These are phyloP conservation scores for Electrona antarctica DNA, from an alignment of 2,113 vertebrate genomes.

Conservation along the genomic window DNA sequence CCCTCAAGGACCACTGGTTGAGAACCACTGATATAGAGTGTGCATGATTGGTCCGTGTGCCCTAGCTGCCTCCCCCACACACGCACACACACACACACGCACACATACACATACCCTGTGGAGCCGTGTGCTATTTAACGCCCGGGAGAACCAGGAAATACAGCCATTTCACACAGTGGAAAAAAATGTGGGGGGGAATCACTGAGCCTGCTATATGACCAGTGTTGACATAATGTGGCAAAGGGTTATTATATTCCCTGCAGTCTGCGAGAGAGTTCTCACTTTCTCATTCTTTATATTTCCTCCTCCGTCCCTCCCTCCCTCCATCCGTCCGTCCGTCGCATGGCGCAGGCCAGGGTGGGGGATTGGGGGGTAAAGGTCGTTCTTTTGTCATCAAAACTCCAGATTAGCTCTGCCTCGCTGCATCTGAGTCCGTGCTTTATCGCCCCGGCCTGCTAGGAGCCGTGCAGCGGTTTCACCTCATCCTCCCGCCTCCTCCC, in stretches of 20 bases:
- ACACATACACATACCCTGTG: slow-evolving; percentile 37
- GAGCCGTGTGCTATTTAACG: slow-evolving; percentile 64
- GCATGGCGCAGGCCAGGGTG: slow-evolving; percentile 39
- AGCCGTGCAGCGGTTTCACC: slow-evolving; percentile 64
- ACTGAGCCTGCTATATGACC: slow-evolving; percentile 46
- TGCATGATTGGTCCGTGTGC: slow-evolving; percentile 55
- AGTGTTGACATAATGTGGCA: slow-evolving; percentile 72
- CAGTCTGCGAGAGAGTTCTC: slow-evolving; percentile 54
- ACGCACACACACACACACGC: no score
- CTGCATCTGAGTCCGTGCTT: slow-evolving; percentile 73
- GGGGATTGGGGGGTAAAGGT: slow-evolving; percentile 70
- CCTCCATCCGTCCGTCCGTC: slow-evolving; percentile 50
- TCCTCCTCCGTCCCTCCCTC: slow-evolving; percentile 32
- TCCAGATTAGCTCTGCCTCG: slow-evolving; percentile 79
- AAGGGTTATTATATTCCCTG: slow-evolving; percentile 64
- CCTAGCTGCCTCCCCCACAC: slow-evolving; percentile 27
- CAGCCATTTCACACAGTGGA: neutral
- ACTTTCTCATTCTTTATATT: slow-evolving; percentile 62
- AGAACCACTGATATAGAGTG: slow-evolving; percentile 31
- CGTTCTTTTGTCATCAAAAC: slow-evolving; percentile 78
- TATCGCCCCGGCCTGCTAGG: slow-evolving; percentile 73
- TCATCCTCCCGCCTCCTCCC: slow-evolving; percentile 49
- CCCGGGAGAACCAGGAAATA: slow-evolving; percentile 60
- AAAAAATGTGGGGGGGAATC: slow-evolving; percentile 49
- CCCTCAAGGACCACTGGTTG: no score